These are phyloP conservation scores for Keiferia lycopersicella DNA, from an alignment of 2,888 invertebrate species.

Conservation along the genomic window DNA sequence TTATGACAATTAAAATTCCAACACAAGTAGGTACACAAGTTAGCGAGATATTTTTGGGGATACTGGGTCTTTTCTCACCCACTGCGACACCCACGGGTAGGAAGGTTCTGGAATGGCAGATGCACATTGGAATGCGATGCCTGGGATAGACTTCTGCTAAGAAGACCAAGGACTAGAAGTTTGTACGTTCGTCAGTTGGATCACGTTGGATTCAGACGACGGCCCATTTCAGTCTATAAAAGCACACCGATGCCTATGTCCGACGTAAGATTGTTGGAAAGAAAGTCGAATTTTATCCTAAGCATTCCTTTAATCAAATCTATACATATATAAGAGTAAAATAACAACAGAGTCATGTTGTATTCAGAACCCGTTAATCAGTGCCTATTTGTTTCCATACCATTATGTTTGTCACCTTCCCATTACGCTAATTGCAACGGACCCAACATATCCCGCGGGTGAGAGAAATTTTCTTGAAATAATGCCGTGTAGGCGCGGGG, in stretches of 20 bases:
- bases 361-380: neutral
- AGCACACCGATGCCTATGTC: too few species aligned
- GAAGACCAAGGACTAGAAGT: too few species aligned
- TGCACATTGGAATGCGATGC: neutral
- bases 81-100: too few species aligned
- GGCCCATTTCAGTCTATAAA: too few species aligned
- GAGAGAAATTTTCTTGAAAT: constrained; percentile 24
- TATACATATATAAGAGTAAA: too few species aligned
- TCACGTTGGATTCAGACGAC: too few species aligned
- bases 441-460: constrained; percentile 27
- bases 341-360: too few species aligned
- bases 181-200: too few species aligned
- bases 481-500: constrained; percentile 26
- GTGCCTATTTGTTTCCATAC: neutral
- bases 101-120: neutral
- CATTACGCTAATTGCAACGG: constrained; percentile 1
- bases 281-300: too few species aligned
- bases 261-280: too few species aligned
- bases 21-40: constrained; percentile 28
- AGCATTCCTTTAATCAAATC: too few species aligned
- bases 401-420: neutral
- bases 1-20: constrained; percentile 47
- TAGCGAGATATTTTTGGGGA: constrained; percentile 2
- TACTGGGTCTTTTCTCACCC: neutral
- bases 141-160: too few species aligned